Conservation (phyloP, 2,113 vertebrate species). For the Rhinichthys klamathensis region DNA sequence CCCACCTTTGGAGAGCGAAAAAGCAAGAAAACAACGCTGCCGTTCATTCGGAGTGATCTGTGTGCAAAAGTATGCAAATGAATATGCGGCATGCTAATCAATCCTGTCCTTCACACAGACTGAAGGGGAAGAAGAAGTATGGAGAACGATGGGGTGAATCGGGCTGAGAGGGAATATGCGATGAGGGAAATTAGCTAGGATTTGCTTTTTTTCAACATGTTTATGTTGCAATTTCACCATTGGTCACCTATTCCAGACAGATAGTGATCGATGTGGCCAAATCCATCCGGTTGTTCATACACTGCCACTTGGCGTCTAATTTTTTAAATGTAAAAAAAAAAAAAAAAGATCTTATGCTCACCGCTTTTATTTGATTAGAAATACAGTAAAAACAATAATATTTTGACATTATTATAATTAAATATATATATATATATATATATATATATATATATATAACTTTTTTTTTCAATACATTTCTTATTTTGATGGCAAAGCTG, state of each 20-base stretch:
- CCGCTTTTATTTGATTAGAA: neutral
- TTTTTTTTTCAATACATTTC: too few relatives aligned
- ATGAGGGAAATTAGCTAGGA: constrained; percentile 38
- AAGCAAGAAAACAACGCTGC: constrained; percentile 50
- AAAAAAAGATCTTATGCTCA: neutral
- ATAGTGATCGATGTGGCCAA: neutral
- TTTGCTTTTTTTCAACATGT: constrained; percentile 19
- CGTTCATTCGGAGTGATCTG: constrained; percentile 66
- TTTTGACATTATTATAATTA: too few relatives aligned
- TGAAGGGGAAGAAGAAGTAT: constrained; percentile 63
- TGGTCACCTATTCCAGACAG: neutral
- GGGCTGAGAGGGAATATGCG: constrained; percentile 36
- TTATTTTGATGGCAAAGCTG: too few relatives aligned
- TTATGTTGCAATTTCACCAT: neutral
- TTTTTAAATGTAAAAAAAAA: too few relatives aligned
- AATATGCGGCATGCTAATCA: constrained; percentile 74
- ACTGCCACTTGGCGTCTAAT: neutral
- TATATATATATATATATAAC: too few relatives aligned
- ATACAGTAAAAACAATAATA: neutral
- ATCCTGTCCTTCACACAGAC: constrained; percentile 74
- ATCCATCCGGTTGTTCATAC: neutral
- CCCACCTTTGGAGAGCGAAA: constrained; percentile 54
- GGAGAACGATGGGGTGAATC: constrained; percentile 9
- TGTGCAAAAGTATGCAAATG: constrained; percentile 79
- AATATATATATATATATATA: too few relatives aligned